Evolutionary conservation across 2,797 vertebrate species (phyloP).

Genomic region (Cyclopterus lumpus): DNA sequence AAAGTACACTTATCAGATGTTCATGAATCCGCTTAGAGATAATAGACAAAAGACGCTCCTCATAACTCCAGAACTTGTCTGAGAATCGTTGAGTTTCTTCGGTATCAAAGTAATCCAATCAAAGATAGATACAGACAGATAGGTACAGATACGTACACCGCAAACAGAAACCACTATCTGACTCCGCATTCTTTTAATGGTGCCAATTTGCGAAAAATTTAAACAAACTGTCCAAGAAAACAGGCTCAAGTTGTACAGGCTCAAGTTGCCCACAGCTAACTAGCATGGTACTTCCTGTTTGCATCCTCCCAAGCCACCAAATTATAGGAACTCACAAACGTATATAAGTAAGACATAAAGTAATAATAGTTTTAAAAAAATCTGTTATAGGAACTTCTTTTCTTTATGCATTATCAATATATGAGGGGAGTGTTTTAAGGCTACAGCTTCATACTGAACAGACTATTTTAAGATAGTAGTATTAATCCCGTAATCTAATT

Average conservation of each 20-base stretch:
- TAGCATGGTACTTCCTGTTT: not conserved
- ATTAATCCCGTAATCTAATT: not conserved
- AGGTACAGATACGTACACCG: not conserved
- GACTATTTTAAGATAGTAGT: fast-evolving
- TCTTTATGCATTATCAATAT: not conserved
- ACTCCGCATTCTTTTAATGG: not conserved
- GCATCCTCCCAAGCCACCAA: not conserved
- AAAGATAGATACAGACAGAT: too few species aligned
- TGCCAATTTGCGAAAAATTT: not conserved
- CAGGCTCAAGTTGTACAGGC: not conserved
- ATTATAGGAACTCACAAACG: not conserved
- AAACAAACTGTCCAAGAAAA: not conserved
- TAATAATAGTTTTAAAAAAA: not conserved
- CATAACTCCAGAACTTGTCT: not conserved
- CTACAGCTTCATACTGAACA: not conserved
- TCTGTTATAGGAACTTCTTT: not conserved
- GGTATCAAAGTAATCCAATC: not conserved
- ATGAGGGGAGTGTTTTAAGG: not conserved
- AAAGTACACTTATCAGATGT: not conserved
- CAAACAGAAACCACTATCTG: not conserved
- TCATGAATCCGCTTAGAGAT: not conserved
- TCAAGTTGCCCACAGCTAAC: not conserved
- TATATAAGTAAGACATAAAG: not conserved
- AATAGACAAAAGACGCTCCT: not conserved
- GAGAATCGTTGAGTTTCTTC: not conserved